These are phyloP conservation scores for Asteroscopus sphinx DNA, from an alignment of 2,888 invertebrate genomes.

Conservation along the genomic window DNA sequence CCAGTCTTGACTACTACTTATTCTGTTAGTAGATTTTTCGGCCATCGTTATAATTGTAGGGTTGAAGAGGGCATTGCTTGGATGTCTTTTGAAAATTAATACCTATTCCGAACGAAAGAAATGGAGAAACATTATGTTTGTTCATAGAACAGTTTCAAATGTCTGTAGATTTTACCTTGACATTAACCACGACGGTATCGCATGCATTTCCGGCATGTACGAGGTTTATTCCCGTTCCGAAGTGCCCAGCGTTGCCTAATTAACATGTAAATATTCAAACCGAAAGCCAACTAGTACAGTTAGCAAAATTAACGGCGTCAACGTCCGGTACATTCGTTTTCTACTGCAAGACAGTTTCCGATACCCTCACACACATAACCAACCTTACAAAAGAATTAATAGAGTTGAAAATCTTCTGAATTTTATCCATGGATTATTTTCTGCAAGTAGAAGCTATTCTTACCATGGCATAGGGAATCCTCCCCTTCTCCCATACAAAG, in stretches of 20 bases:
- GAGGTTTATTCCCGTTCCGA: constrained; percentile 40
- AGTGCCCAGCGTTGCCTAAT: constrained; percentile 43
- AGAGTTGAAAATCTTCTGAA: constrained; percentile 20
- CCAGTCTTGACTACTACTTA: no score
- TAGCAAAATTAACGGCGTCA: constrained; percentile 58
- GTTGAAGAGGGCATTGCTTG: no score
- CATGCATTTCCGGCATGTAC: constrained; percentile 31
- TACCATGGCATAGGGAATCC: constrained; percentile 66
- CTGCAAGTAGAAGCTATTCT: constrained; percentile 66
- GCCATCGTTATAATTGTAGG: no score
- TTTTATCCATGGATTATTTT: constrained; percentile 19
- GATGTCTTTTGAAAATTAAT: no score
- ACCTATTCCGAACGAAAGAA: background rate
- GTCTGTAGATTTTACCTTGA: constrained; percentile 17
- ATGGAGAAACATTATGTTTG: no score
- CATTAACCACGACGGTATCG: constrained; percentile 22
- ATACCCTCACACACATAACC: constrained; percentile 13
- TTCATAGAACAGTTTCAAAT: constrained; percentile 11
- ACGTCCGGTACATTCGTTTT: constrained; percentile 57
- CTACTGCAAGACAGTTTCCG: constrained; percentile 51
- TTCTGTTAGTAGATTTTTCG: no score
- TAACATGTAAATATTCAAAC: constrained; percentile 62
- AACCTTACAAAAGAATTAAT: background rate
- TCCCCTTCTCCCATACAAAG: constrained; percentile 74
- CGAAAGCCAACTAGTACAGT: constrained; percentile 58